These are phyloP conservation scores for Plutomurus gul DNA, from an alignment of 1,140 invertebrate genomes.

Conservation along the genomic window DNA sequence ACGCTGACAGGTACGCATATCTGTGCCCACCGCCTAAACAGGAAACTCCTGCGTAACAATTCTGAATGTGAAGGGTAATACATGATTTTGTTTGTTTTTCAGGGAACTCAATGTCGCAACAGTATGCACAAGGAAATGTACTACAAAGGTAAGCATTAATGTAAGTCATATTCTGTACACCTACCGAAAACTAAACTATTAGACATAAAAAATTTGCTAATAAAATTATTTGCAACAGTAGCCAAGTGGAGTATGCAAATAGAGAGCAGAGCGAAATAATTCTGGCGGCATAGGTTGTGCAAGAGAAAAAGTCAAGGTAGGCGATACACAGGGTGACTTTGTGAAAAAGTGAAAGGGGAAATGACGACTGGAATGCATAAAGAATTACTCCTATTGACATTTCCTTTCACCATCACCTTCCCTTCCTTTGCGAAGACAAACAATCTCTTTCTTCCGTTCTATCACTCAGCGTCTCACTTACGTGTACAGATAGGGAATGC, in stretches of 20 bases:
- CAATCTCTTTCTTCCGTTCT: neutral
- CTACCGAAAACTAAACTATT: neutral
- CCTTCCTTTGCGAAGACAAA: neutral
- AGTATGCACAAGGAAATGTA: constrained; percentile 54
- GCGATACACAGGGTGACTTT: neutral
- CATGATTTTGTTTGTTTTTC: constrained; percentile 26
- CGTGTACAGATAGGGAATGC: neutral
- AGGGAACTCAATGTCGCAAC: constrained; percentile 52
- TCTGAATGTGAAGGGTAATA: neutral
- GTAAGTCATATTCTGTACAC: neutral
- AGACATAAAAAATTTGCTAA: neutral
- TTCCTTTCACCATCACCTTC: neutral
- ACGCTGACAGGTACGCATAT: too few relatives aligned
- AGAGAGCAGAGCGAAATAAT: neutral
- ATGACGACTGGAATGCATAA: neutral
- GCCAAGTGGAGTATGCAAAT: neutral
- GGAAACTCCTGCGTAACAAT: too few relatives aligned
- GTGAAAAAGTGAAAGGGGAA: neutral
- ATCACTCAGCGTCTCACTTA: neutral
- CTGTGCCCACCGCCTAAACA: too few relatives aligned
- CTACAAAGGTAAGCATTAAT: constrained; percentile 53
- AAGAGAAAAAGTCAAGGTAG: neutral
- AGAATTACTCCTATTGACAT: constrained; percentile 22
- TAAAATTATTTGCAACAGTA: neutral
- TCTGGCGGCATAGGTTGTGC: neutral